A percentile compares a stretch with the other conserved stretches of the same genome.
Conservation (phyloP, 2,113 vertebrate genomes). For the Daphoenositta chrysoptera region DNA sequence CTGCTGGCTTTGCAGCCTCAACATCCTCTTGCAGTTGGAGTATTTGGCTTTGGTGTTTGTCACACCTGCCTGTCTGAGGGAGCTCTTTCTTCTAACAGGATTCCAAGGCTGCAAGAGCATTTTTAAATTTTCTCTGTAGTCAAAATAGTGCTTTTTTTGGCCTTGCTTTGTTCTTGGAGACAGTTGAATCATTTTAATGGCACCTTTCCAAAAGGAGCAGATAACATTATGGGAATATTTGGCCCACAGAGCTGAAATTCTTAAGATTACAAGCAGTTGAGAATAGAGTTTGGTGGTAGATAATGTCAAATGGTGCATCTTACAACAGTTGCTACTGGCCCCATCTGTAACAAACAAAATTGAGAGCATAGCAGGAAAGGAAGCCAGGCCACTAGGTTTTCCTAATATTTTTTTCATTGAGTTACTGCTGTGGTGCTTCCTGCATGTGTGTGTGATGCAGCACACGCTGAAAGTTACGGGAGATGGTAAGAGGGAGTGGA, state of each 20-base stretch:
- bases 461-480: background rate
- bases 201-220: background rate
- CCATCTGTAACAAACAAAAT: background rate
- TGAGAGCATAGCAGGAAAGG: background rate
- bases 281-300: background rate
- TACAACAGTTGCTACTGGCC: background rate
- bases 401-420: background rate
- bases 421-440: background rate
- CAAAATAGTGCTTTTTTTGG: background rate
- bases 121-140: rapidly evolving
- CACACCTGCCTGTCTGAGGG: background rate
- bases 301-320: background rate
- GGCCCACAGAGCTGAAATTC: background rate
- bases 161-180: background rate
- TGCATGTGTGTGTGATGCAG: background rate
- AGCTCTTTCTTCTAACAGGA: background rate
- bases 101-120: background rate
- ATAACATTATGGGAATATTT: background rate
- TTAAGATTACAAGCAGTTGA: background rate
- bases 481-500: background rate
- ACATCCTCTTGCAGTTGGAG: background rate
- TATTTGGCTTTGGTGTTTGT: background rate
- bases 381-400: background rate
- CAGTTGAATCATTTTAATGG: background rate
- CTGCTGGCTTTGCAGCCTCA: background rate